Percentiles rank a stretch among this genome's conserved stretches.
These are phyloP conservation scores for Hemitrygon akajei DNA, from an alignment of 2,797 vertebrate species.

Conservation along the genomic window DNA sequence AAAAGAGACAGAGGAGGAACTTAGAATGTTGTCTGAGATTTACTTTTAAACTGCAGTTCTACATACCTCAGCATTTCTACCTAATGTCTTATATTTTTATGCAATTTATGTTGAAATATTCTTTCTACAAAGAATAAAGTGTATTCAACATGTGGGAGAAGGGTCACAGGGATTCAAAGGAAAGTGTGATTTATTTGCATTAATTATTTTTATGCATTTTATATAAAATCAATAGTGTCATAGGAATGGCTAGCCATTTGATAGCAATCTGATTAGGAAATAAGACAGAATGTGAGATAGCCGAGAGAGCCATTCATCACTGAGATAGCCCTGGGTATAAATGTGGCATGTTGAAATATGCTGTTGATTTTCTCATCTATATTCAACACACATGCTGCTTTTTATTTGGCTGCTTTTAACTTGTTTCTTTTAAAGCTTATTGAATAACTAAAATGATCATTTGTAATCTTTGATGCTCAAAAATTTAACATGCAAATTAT, in stretches of 20 bases:
- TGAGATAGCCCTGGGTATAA: background rate
- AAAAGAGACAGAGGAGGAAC: too few relatives aligned
- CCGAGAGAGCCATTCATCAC: background rate
- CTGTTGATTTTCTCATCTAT: background rate
- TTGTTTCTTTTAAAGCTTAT: background rate
- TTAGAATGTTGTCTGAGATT: too few relatives aligned
- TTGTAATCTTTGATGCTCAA: background rate
- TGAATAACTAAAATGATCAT: background rate
- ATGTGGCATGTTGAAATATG: slow-evolving; percentile 9
- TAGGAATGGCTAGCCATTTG: background rate
- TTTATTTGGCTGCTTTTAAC: background rate
- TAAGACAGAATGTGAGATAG: slow-evolving; percentile 3
- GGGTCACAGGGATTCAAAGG: too few relatives aligned
- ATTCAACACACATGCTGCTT: too few relatives aligned
- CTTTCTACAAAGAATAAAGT: background rate
- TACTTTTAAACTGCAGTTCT: too few relatives aligned
- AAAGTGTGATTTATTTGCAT: background rate
- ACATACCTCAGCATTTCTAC: background rate
- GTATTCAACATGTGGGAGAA: background rate
- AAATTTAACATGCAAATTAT: background rate
- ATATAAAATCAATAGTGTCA: background rate
- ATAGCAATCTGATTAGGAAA: slow-evolving; percentile 14
- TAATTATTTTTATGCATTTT: background rate
- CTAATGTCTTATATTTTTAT: background rate
- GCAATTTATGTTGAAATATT: background rate